phyloP scores from a whole-genome alignment of 1,140 invertebrate genomes.

The Philotrypesis tridentata region DNA sequence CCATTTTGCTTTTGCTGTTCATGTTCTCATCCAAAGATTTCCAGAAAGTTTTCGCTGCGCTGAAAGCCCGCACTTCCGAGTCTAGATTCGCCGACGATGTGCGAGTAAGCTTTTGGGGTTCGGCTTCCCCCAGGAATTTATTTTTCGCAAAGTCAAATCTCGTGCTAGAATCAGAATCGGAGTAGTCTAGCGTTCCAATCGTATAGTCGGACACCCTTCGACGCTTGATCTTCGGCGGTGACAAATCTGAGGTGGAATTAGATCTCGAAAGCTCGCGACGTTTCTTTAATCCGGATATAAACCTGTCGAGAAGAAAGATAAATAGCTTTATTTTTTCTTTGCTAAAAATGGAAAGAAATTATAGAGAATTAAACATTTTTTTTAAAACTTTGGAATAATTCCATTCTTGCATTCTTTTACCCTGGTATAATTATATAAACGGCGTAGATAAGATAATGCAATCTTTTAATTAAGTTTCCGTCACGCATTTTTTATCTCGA shows the following conservation, averaged over 20 bases:
- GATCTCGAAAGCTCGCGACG: slow-evolving; percentile 58
- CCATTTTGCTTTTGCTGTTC: slow-evolving; percentile 50
- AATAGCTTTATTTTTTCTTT: background rate
- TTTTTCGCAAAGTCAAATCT: slow-evolving; percentile 42
- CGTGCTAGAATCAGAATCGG: slow-evolving; percentile 23
- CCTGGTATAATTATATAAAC: background rate
- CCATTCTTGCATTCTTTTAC: background rate
- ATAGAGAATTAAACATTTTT: no score
- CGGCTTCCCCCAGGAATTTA: background rate
- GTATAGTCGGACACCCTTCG: slow-evolving; percentile 58
- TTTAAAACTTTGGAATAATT: background rate
- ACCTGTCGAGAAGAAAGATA: slow-evolving; percentile 38
- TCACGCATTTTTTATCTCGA: background rate
- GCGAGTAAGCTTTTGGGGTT: background rate
- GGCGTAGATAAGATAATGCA: slow-evolving; percentile 6
- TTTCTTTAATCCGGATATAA: slow-evolving; percentile 56
- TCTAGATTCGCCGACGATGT: slow-evolving; percentile 1
- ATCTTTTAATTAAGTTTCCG: slow-evolving; percentile 13
- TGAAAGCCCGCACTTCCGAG: slow-evolving; percentile 37
- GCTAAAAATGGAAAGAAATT: no score
- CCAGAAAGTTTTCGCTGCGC: slow-evolving; percentile 34
- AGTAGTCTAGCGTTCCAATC: slow-evolving; percentile 17
- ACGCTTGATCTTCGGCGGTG: slow-evolving; percentile 56
- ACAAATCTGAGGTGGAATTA: slow-evolving; percentile 56
- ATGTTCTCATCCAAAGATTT: slow-evolving; percentile 56